Evolutionary conservation across 2,113 vertebrate species (phyloP).

Genomic region (Pygoscelis adeliae): DNA sequence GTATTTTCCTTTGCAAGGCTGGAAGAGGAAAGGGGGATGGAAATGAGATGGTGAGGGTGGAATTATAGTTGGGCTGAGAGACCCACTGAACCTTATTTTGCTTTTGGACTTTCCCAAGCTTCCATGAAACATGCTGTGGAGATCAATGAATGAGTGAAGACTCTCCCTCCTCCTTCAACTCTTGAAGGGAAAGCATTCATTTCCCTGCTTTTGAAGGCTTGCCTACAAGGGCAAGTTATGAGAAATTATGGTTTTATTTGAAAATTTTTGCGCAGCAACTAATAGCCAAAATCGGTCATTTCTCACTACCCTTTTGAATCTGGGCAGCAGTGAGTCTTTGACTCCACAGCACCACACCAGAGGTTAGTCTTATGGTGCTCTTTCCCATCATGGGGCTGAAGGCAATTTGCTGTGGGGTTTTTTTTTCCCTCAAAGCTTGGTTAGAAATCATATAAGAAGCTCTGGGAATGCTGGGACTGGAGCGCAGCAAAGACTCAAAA

Average conservation of each 20-base stretch:
- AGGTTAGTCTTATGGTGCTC: neutral
- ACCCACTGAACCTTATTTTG: neutral
- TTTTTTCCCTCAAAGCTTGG: rapidly evolving
- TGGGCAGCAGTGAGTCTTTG: neutral
- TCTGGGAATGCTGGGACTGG: neutral
- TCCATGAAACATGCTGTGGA: neutral
- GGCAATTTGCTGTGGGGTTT: neutral
- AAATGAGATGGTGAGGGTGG: neutral
- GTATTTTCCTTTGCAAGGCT: neutral
- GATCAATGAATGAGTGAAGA: neutral
- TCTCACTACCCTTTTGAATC: neutral
- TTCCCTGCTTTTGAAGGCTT: neutral
- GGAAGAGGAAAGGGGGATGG: neutral
- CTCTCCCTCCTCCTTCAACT: neutral
- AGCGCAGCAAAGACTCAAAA: neutral
- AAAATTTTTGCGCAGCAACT: neutral
- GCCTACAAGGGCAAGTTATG: neutral
- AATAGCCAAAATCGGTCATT: neutral
- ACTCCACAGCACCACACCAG: neutral
- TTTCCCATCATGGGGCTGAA: neutral
- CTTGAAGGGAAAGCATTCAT: neutral
- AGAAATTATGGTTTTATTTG: neutral
- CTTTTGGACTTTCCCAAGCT: neutral
- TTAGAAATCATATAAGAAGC: neutral
- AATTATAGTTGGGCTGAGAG: neutral